Conservation (phyloP, 2,113 vertebrate species). For the Sialia sialis region DNA sequence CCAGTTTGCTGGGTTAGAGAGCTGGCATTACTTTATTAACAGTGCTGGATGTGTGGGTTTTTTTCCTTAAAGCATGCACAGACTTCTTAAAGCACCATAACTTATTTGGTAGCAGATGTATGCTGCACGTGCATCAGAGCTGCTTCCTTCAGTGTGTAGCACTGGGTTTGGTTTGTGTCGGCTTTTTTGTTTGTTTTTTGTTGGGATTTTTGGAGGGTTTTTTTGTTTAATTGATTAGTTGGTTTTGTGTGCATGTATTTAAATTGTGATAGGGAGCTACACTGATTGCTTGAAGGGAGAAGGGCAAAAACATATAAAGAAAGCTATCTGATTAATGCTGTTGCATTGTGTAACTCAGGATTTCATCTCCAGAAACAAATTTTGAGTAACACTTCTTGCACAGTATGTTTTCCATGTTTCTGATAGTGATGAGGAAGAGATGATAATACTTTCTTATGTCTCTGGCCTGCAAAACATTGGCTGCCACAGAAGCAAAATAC, state of each 20-base stretch:
- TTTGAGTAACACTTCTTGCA: not conserved
- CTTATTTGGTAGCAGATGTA: rapidly evolving
- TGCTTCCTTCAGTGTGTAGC: not conserved
- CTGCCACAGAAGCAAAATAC: not conserved
- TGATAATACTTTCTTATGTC: not conserved
- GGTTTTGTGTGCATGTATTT: not conserved
- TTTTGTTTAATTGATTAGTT: not conserved
- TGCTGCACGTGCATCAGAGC: rapidly evolving
- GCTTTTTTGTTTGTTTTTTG: not conserved
- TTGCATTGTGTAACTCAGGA: not conserved
- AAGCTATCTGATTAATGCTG: not conserved
- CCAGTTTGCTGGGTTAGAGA: not conserved
- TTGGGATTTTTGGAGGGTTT: rapidly evolving
- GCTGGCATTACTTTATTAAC: not conserved
- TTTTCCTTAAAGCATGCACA: not conserved
- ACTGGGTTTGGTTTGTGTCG: not conserved
- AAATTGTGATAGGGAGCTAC: not conserved
- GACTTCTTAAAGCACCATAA: not conserved
- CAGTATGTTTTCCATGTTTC: not conserved
- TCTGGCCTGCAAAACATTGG: not conserved
- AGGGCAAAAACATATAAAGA: not conserved
- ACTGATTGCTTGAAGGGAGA: not conserved
- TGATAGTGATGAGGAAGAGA: not conserved
- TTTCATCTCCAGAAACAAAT: not conserved
- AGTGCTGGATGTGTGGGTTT: not conserved